These are phyloP conservation scores for Excalfactoria chinensis DNA, from an alignment of 2,113 vertebrate species.

Conservation along the genomic window DNA sequence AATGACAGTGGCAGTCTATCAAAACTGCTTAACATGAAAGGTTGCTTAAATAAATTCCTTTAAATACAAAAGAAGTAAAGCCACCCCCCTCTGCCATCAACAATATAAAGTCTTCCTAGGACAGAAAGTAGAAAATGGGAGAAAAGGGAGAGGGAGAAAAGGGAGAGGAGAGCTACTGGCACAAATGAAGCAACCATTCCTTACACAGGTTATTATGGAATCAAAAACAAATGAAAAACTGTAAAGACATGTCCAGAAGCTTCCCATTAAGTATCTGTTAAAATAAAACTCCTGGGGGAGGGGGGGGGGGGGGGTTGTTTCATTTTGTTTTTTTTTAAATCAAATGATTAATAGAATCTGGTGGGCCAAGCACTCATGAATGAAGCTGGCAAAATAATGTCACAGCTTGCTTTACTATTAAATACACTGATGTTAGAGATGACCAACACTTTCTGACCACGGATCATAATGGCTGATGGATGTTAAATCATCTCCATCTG, in stretches of 20 bases:
- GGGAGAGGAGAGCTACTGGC: neutral
- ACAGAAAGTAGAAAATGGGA: neutral
- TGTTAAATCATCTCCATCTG: neutral
- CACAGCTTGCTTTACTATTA: accelerated
- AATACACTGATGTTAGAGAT: neutral
- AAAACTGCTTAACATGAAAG: neutral
- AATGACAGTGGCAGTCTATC: neutral
- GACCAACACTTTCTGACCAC: neutral
- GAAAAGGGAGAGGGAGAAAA: neutral
- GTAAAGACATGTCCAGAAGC: neutral
- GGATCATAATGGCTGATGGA: neutral
- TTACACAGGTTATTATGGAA: neutral
- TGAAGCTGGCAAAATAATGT: neutral
- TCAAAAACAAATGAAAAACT: neutral
- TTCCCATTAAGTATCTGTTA: neutral
- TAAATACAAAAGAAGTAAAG: neutral
- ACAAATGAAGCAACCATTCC: neutral
- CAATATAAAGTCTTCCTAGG: neutral
- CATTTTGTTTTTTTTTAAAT: neutral
- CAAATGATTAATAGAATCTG: neutral
- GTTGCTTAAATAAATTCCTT: neutral
- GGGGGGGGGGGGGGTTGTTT: too few species aligned
- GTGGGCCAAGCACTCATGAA: neutral
- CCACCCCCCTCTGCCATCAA: neutral
- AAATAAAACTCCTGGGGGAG: accelerated